Evolutionary conservation across 1,140 invertebrate genomes (phyloP), one percentile per base, ranked within the genome.

Genomic region (Pararge aegeria): DNA sequence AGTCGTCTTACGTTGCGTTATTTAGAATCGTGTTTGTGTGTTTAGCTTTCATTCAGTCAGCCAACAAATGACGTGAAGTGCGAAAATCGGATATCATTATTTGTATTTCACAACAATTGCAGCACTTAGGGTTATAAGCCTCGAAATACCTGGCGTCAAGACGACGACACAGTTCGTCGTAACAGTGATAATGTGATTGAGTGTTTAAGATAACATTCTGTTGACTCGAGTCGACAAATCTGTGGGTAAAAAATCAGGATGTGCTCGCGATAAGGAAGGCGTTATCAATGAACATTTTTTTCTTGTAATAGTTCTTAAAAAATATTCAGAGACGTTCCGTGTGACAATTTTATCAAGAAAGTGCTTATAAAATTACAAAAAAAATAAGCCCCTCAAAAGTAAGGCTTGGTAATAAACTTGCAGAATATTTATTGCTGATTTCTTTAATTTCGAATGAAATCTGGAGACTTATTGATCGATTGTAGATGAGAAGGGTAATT

Each of bases 191-290:
- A 78, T 63, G 67, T 72, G 38, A 42, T 64, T 66, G 52, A 70
- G 62, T 73, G 66, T 49, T 21, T 42, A 42, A 70, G 83, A 87
- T 87, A 87, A 85, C 63, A 75, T 66, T 73, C 57, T 79, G 78
- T 85, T 82, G 77, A 75, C 72, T 77, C 48, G 66, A 65, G 69
- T 64, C 63, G 55, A 79, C 70, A 66, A 79, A 80, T 83, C 78
- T 76, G 69, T 72, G 68, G 52, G 73, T 75, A 76, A 78, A 79
- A 83, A 82, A 83, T 78, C 79, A 83, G 82, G 78, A 83, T 87
- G 80, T 78, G 68, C 61, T 37, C 29, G 69, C 64, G 83, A 82
- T 86, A 83, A 80, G 61, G 64, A 60, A 58, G 54, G 58, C 44
- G 55, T 81, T 81, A 80, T 83, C 76, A 68, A 42, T 34, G 54